These are phyloP conservation scores for Aleiodes alternator DNA, from an alignment of 2,888 invertebrate species.

Conservation along the genomic window DNA sequence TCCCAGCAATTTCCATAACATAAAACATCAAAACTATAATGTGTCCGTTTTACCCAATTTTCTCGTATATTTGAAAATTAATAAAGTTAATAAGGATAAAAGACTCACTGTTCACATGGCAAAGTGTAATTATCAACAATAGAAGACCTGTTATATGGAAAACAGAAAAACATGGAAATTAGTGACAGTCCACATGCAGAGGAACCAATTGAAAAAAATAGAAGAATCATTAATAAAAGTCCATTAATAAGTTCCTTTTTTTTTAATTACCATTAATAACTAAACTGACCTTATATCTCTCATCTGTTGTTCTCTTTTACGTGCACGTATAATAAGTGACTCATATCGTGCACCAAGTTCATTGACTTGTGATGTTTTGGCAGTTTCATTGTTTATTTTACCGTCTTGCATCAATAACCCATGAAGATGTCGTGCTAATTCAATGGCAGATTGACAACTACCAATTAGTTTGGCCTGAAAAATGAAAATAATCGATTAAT, in stretches of 20 bases:
- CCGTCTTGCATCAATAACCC: slow-evolving; percentile 85
- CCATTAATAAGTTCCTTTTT: slow-evolving; percentile 24
- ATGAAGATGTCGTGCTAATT: slow-evolving; percentile 88
- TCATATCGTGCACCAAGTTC: slow-evolving; percentile 83
- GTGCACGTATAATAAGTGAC: slow-evolving; percentile 82
- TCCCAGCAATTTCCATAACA: no score
- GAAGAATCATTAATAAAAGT: slow-evolving; percentile 11
- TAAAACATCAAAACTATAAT: no score
- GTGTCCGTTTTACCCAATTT: no score
- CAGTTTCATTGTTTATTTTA: slow-evolving; percentile 81
- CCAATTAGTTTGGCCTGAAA: slow-evolving; percentile 83
- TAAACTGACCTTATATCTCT: slow-evolving; percentile 85
- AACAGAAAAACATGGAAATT: slow-evolving; percentile 57
- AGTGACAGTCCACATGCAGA: slow-evolving; percentile 42
- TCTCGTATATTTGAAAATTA: not conserved
- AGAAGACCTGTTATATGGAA: slow-evolving; percentile 76
- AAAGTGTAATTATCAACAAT: slow-evolving; percentile 78
- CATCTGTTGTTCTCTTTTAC: slow-evolving; percentile 85
- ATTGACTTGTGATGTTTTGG: slow-evolving; percentile 81
- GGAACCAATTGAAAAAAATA: slow-evolving; percentile 34
- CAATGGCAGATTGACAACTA: slow-evolving; percentile 87
- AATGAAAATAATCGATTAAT: slow-evolving; percentile 21
- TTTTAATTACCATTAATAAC: slow-evolving; percentile 11
- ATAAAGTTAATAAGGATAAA: slow-evolving; percentile 53
- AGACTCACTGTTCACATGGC: slow-evolving; percentile 80